A percentile compares a stretch with the other conserved stretches of the same genome.
These are phyloP conservation scores for Diogma glabrata DNA, from an alignment of 2,888 invertebrate species.

Conservation along the genomic window DNA sequence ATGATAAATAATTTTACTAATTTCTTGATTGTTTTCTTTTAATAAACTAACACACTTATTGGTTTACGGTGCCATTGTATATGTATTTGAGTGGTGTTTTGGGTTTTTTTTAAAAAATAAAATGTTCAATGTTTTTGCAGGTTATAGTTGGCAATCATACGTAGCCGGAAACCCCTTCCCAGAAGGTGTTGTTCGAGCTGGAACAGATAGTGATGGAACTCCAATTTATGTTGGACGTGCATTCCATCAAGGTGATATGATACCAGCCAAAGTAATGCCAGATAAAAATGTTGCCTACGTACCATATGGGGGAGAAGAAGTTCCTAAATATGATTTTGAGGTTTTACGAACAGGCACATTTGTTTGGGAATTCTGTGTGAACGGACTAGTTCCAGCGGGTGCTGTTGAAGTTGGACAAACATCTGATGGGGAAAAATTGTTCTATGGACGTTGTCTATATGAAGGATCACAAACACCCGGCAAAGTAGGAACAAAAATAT, in stretches of 20 bases:
- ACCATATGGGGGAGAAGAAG: constrained; percentile 48
- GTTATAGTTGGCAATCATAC: constrained; percentile 6
- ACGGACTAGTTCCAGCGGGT: constrained; percentile 49
- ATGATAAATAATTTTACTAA: too few species aligned
- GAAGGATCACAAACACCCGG: constrained; percentile 57
- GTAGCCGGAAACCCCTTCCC: not conserved
- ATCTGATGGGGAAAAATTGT: constrained; percentile 52
- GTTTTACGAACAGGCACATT: constrained; percentile 50
- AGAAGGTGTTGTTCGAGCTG: constrained; percentile 42
- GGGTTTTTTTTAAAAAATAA: too few species aligned
- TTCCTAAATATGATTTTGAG: constrained; percentile 52
- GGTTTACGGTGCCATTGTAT: too few species aligned
- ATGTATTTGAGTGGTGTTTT: too few species aligned
- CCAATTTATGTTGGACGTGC: constrained; percentile 64
- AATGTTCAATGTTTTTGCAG: not conserved
- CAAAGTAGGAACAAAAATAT: constrained; percentile 46
- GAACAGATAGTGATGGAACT: constrained; percentile 57
- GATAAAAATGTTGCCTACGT: constrained; percentile 51
- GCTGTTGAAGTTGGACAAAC: constrained; percentile 55
- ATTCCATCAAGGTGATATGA: constrained; percentile 47
- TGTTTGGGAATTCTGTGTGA: constrained; percentile 49
- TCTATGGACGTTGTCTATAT: constrained; percentile 53
- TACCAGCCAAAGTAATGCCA: constrained; percentile 51
- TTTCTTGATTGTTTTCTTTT: too few species aligned
- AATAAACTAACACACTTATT: too few species aligned